Conservation (phyloP, 2,797 vertebrate genomes). For the Vipera ursinii region DNA sequence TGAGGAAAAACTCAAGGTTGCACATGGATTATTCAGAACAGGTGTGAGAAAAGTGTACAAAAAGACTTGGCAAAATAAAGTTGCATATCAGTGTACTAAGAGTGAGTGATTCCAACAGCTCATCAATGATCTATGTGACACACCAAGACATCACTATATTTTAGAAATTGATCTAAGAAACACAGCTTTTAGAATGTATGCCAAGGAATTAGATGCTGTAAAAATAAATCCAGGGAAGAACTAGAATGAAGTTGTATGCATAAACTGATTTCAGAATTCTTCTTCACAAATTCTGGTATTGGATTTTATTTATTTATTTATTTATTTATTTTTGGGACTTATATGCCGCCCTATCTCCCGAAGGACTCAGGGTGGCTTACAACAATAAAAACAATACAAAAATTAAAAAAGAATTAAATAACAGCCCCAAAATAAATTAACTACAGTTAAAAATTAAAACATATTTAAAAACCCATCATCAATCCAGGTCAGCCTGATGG, state of each 20-base stretch:
- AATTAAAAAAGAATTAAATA: too few relatives aligned
- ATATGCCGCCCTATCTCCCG: too few relatives aligned
- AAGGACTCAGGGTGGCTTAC: too few relatives aligned
- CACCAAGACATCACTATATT: conserved; percentile 50
- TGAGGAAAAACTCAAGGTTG: not conserved
- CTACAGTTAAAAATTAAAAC: too few relatives aligned
- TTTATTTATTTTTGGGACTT: too few relatives aligned
- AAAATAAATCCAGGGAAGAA: conserved; percentile 43
- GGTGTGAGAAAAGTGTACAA: not conserved
- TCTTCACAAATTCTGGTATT: not conserved
- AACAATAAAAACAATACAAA: too few relatives aligned
- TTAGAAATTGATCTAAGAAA: conserved; percentile 36
- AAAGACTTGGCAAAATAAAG: conserved; percentile 45
- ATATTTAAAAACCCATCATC: too few relatives aligned
- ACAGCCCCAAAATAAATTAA: too few relatives aligned
- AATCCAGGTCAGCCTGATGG: too few relatives aligned
- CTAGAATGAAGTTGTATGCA: not conserved
- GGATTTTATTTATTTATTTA: too few relatives aligned
- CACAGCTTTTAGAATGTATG: conserved; percentile 49
- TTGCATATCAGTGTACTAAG: conserved; percentile 24
- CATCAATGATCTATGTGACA: conserved; percentile 53
- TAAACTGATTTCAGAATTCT: not conserved
- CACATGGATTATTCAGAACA: not conserved
- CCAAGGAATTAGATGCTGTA: conserved; percentile 60
- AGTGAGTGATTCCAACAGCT: conserved; percentile 33